Evolutionary conservation across 2,113 vertebrate genomes (phyloP), one percentile per base, ranked within the genome.

Genomic region (Nothobranchius kuhntae): DNA sequence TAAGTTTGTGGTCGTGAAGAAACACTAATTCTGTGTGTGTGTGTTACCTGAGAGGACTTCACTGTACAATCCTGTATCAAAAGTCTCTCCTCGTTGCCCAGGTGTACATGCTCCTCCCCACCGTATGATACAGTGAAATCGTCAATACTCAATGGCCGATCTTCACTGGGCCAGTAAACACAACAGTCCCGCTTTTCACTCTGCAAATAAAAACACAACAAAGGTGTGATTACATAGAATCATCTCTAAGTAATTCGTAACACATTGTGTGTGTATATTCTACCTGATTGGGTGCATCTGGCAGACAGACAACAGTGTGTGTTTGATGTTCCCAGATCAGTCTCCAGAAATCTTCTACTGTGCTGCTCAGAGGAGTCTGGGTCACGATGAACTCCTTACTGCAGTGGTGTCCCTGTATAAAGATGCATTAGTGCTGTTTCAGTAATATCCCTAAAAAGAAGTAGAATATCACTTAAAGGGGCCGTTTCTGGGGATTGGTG

Each of bases 251-350:
- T 36, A 35, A 1, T 13, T 6, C 4, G 42, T 14, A 11, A 30
- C 9, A 30, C 7, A 9, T 15, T 17, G 11, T 62, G n/a, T 57
- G 65, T 10, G 9, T 44, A 52, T 10, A 60, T 67, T 11, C 0
- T 85, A 98, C 97, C 95, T 94, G 94, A 66, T 88, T 92, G 77
- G 95, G 95, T 67, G 92, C 87, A 56, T 96, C 95, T 52, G 94
- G 94, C 80, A 99, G 93, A 90, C 94, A 90, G 62, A 99, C 92
- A 44, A 98, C 93, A 14, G 95, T 86, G 80, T 95, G 95, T 13
- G 94, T 90, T 47, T 94, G 95, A 77, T 98, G 95, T 62, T 99
- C 97, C 96, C 96, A 98, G 86, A 98, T 93, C 95, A 98, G 96
- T 62, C 93, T 95, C 97, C 97, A 99, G 89, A 99, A 98, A 85